Base-by-base conservation (phyloP, 2,797 vertebrate genomes). In the Taeniopygia guttata region DNA sequence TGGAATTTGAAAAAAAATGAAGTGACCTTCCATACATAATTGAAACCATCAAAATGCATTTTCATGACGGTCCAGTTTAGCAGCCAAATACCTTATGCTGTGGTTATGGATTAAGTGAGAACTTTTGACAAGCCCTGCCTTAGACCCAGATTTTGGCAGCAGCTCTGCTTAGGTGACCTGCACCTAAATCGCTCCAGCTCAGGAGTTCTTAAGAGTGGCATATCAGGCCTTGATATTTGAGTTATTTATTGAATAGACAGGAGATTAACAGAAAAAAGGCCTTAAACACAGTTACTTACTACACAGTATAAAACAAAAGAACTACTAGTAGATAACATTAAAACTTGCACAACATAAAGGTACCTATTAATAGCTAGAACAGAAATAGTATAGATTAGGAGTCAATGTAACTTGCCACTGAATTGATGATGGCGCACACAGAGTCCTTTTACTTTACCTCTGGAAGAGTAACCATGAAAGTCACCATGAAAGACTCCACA, bases 121-220 rank as follows among this genome's bases (percentile, higher is more conserved):
- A 15, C 27, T 75, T 59, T 51, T 59, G 22, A 45, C 7, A 59
- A 51, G 15, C 32, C 15, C 10, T 75, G 27, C 32, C 38, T 38
- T 38, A 67, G 10, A 38, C 27, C 10, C 45, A 75, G 22, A 51
- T 32, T 67, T 58, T 67, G 26, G 15, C 38, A 58, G 36, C 17
- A 51, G 21, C 38, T 75, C 15, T 51, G 1, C 27, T 67, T 43
- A 36, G 18, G 27, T 59, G 38, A 59, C 12, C 10, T 59, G 27
- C 38, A 36, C 62, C 45, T 43, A 58, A 43, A 36, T 38, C 0
- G 0, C 18, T 51, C 45, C 67, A 22, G 15, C 12, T 66, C 0
- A 0, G 2, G 17, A 36, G 15, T 32, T 43, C 27, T 67, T 26
- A 51, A 18, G 32, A 58, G 23, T 7, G 10, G 18, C 38, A 2